These are phyloP conservation scores for Epizoanthus rinbou DNA, from an alignment of 92 coral and sea anemone genomes.

Conservation along the genomic window DNA sequence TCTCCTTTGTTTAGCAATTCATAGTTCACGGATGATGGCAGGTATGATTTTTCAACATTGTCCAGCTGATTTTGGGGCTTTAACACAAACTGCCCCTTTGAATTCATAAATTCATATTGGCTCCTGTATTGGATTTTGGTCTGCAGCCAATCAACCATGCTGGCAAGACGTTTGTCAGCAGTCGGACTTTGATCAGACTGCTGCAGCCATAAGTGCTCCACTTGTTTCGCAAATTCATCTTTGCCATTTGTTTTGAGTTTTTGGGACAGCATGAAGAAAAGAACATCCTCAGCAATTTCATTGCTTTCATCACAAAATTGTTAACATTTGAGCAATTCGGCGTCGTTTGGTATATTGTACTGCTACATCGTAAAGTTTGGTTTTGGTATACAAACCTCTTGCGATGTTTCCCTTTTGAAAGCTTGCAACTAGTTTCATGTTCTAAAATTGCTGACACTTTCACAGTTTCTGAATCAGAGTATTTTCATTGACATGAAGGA, in stretches of 20 bases:
- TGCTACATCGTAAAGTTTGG: constrained; percentile 36
- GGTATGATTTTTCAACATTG: constrained; percentile 23
- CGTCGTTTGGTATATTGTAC: constrained; percentile 31
- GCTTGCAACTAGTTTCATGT: background rate
- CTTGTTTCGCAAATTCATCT: constrained; percentile 19
- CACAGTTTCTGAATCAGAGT: constrained; percentile 8
- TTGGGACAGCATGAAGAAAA: constrained; percentile 29
- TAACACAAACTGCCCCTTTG: background rate
- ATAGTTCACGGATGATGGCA: constrained; percentile 39
- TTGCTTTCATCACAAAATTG: constrained; percentile 25
- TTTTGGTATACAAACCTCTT: constrained; percentile 22
- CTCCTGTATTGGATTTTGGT: constrained; percentile 43
- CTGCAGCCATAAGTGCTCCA: constrained; percentile 18
- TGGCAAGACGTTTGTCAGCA: constrained; percentile 45
- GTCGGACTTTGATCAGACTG: constrained; percentile 36
- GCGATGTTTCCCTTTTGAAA: too few relatives aligned
- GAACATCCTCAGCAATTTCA: constrained; percentile 42
- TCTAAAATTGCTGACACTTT: background rate
- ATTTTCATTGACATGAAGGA: constrained; percentile 23
- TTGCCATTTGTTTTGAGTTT: constrained; percentile 31
- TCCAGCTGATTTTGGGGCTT: constrained; percentile 23
- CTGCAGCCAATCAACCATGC: constrained; percentile 33
- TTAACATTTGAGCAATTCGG: constrained; percentile 3
- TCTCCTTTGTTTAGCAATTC: background rate
- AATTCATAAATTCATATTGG: constrained; percentile 34